Percentiles rank a stretch among this genome's conserved stretches.
Evolutionary conservation across 1,140 invertebrate species (phyloP).

Genomic region (Paralvinella palmiformis): DNA sequence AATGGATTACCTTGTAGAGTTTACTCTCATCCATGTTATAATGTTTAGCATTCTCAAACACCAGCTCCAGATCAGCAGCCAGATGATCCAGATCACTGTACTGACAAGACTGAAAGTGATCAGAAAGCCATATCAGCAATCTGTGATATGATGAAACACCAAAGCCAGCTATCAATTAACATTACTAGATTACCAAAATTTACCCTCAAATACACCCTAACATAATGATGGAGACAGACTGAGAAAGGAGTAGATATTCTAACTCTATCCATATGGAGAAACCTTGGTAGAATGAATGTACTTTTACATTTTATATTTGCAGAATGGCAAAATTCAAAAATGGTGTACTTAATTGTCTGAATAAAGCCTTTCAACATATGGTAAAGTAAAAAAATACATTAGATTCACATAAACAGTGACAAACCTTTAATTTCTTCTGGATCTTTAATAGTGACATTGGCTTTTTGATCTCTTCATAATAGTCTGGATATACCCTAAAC

Average conservation of each 20-base stretch:
- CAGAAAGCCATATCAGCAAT: slow-evolving; percentile 9
- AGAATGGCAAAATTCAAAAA: too few species aligned
- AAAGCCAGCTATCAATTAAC: neutral
- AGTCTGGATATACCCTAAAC: slow-evolving; percentile 77
- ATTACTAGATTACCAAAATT: slow-evolving; percentile 6
- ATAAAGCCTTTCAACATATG: too few species aligned
- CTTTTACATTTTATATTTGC: too few species aligned
- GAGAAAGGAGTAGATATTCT: too few species aligned
- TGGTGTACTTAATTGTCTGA: too few species aligned
- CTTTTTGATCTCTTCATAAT: slow-evolving; percentile 94
- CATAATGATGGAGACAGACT: too few species aligned
- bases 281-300: too few species aligned
- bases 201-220: slow-evolving; percentile 7
- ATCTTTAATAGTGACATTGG: slow-evolving; percentile 93
- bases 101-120: slow-evolving; percentile 60
- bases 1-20: slow-evolving; percentile 59
- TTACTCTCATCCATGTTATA: slow-evolving; percentile 85
- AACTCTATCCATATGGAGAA: too few species aligned
- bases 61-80: slow-evolving; percentile 91
- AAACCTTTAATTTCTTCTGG: slow-evolving; percentile 76
- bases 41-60: slow-evolving; percentile 95
- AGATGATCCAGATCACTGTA: slow-evolving; percentile 75
- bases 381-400: too few species aligned
- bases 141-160: neutral
- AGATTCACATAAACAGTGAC: too few species aligned